These are phyloP conservation scores for Maconellicoccus hirsutus DNA, from an alignment of 1,140 invertebrate species.

Conservation along the genomic window DNA sequence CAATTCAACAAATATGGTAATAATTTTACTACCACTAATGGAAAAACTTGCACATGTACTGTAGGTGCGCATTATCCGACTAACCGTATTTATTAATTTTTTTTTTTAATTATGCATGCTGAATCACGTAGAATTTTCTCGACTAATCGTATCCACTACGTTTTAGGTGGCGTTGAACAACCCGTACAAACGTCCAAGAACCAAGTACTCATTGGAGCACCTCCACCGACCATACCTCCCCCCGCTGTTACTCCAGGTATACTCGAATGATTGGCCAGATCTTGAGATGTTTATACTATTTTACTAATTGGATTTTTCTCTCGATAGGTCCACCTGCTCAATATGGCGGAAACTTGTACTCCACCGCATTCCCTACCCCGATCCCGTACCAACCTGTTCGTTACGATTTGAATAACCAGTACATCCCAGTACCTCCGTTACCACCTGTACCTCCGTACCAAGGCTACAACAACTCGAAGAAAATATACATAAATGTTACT, in stretches of 20 bases:
- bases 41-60: too few relatives aligned
- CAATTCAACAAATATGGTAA: background rate
- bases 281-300: too few relatives aligned
- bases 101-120: too few relatives aligned
- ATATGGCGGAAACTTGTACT: background rate
- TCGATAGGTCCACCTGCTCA: background rate
- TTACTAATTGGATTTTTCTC: too few relatives aligned
- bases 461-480: background rate
- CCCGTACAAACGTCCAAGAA: background rate
- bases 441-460: background rate
- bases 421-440: background rate
- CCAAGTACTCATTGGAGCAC: background rate
- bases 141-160: too few relatives aligned
- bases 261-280: too few relatives aligned
- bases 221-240: too few relatives aligned
- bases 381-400: background rate
- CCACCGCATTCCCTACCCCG: background rate
- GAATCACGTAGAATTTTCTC: too few relatives aligned
- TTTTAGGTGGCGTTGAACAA: background rate
- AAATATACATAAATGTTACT: background rate
- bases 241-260: too few relatives aligned
- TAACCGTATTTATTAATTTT: too few relatives aligned
- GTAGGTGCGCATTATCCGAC: too few relatives aligned
- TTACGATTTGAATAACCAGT: background rate
- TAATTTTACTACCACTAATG: background rate